These are phyloP conservation scores for Sparidentex hasta DNA, from an alignment of 2,797 vertebrate genomes.

Conservation along the genomic window DNA sequence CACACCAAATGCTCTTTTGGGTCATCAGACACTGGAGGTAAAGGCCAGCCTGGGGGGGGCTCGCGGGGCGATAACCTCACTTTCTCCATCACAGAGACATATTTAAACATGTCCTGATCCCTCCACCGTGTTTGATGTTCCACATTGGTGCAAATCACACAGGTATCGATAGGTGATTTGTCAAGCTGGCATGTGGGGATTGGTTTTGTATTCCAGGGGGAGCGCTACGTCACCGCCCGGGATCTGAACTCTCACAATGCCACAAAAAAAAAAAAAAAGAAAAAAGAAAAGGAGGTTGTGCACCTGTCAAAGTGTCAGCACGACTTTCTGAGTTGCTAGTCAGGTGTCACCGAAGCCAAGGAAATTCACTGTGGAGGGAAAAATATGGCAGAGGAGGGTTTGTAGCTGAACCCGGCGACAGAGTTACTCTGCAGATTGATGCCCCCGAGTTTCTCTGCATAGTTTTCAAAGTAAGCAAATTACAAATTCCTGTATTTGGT, in stretches of 20 bases:
- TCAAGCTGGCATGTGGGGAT: conserved; percentile 63
- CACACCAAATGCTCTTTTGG: conserved; percentile 49
- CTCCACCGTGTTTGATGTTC: conserved; percentile 31
- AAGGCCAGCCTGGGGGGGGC: conserved; percentile 28
- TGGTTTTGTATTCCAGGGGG: conserved; percentile 64
- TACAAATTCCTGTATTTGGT: neutral
- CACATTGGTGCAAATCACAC: conserved; percentile 64
- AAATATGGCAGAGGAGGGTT: conserved; percentile 19
- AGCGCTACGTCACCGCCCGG: conserved; percentile 41
- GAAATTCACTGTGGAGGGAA: conserved; percentile 31
- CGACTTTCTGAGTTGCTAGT: conserved; percentile 40
- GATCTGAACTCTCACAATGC: conserved; percentile 52
- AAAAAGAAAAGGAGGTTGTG: conserved; percentile 38
- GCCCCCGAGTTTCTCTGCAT: conserved; percentile 1
- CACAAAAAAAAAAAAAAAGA: conserved; percentile 49
- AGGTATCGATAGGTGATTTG: conserved; percentile 74
- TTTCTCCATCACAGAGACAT: conserved; percentile 18
- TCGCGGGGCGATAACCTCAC: conserved; percentile 38
- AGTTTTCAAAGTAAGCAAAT: conserved; percentile 14
- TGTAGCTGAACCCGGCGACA: conserved; percentile 16
- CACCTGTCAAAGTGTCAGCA: conserved; percentile 66
- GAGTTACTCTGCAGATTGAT: neutral
- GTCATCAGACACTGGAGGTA: conserved; percentile 37
- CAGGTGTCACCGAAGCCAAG: conserved; percentile 27
- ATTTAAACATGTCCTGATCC: conserved; percentile 59